A percentile compares a stretch with the other conserved stretches of the same genome.
Evolutionary conservation across 1,140 invertebrate genomes (phyloP).

Genomic region (Monochamus saltuarius): DNA sequence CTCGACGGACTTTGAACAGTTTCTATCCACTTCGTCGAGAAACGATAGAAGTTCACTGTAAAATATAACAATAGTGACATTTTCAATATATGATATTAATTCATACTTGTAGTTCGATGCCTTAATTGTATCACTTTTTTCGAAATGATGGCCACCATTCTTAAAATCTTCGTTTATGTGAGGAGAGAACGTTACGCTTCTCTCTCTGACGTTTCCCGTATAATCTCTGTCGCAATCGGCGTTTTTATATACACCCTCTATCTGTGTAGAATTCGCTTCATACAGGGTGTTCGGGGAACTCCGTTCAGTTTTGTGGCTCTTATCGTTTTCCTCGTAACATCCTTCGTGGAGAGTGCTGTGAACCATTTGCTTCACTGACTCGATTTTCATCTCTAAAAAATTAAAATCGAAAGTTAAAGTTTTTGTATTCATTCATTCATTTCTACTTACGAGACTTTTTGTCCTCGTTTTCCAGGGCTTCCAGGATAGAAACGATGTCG

Average conservation of each 20-base stretch:
- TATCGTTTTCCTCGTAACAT: neutral
- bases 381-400: conserved; percentile 30
- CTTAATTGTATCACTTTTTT: neutral
- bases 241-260: no score
- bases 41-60: conserved; percentile 45
- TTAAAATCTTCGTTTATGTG: neutral
- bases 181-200: no score
- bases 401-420: neutral
- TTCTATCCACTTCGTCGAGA: conserved; percentile 47
- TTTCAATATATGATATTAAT: neutral
- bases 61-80: conserved; percentile 5
- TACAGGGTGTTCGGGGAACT: no score
- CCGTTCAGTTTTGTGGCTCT: neutral
- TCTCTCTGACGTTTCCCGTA: no score
- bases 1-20: conserved; percentile 38
- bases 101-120: no score
- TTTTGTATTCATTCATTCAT: no score
- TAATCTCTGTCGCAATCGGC: no score
- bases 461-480: conserved; percentile 45
- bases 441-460: conserved; percentile 46
- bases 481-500: conserved; percentile 44
- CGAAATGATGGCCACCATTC: neutral
- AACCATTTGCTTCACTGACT: conserved; percentile 29
- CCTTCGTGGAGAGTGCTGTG: conserved; percentile 24
- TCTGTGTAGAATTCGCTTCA: no score